These are phyloP conservation scores for Chrysolina oricalcia DNA, from an alignment of 2,888 invertebrate genomes.

Conservation along the genomic window DNA sequence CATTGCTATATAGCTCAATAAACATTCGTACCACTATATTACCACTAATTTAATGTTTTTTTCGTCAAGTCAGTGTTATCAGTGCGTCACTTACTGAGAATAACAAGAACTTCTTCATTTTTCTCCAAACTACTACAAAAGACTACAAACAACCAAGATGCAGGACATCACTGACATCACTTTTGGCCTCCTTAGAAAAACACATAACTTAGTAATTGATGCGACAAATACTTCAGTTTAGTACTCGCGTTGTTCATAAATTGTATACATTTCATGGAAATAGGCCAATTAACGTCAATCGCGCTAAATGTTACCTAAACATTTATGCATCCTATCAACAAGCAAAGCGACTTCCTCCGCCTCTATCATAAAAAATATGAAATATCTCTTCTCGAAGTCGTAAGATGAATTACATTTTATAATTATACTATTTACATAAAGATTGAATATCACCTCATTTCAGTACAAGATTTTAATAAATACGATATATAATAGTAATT, in stretches of 20 bases:
- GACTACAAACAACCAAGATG: too few relatives aligned
- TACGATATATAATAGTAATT: slow-evolving; percentile 5
- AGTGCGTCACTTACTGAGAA: too few relatives aligned
- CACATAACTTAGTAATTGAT: background rate
- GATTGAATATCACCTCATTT: slow-evolving; percentile 8
- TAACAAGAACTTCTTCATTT: too few relatives aligned
- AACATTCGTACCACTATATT: too few relatives aligned
- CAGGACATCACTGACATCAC: too few relatives aligned
- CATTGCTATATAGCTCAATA: too few relatives aligned
- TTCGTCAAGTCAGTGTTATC: too few relatives aligned
- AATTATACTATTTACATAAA: slow-evolving; percentile 1
- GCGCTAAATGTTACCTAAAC: slow-evolving; percentile 28
- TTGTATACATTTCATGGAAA: background rate
- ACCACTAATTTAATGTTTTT: too few relatives aligned
- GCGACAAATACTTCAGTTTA: background rate
- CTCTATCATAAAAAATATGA: slow-evolving; percentile 17
- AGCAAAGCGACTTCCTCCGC: slow-evolving; percentile 11
- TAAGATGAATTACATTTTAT: slow-evolving; percentile 7
- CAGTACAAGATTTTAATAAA: background rate
- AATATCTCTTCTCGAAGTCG: slow-evolving; percentile 1
- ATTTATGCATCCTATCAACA: background rate
- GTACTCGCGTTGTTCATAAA: background rate
- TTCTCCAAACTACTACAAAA: too few relatives aligned
- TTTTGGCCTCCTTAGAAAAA: too few relatives aligned
- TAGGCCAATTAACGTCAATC: slow-evolving; percentile 3